phyloP scores from a whole-genome alignment of 37 sponge, comb jelly and placozoan species.

The Dysidea cf. avara region DNA sequence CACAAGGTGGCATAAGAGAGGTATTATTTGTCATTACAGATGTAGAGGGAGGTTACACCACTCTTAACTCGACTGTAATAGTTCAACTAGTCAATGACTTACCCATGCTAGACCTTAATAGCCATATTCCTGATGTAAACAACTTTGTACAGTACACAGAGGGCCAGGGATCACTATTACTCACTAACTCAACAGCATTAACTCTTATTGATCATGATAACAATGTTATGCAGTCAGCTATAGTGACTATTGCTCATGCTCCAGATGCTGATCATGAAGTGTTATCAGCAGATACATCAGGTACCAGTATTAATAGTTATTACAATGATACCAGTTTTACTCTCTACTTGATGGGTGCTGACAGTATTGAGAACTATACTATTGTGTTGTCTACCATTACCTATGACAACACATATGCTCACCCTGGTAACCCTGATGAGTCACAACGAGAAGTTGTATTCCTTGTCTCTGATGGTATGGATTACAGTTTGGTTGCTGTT shows the following conservation, averaged over 20 bases:
- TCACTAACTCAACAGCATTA: constrained; percentile 56
- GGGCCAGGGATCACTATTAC: constrained; percentile 60
- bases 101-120: constrained; percentile 81
- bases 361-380: constrained; percentile 50
- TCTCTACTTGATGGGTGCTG: constrained; percentile 62
- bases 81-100: constrained; percentile 74
- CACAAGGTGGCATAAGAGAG: constrained; percentile 49
- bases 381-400: constrained; percentile 63
- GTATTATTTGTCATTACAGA: constrained; percentile 72
- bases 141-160: constrained; percentile 77
- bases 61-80: constrained; percentile 36
- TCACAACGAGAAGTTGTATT: constrained; percentile 57
- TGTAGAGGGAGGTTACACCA: constrained; percentile 25
- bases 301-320: constrained; percentile 41
- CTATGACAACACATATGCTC: constrained; percentile 70
- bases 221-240: constrained; percentile 51
- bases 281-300: constrained; percentile 39
- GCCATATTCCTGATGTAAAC: constrained; percentile 45
- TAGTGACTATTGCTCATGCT: constrained; percentile 40
- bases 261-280: constrained; percentile 77
- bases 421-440: constrained; percentile 77
- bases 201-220: constrained; percentile 73
- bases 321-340: constrained; percentile 55
- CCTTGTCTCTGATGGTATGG: constrained; percentile 66
- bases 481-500: constrained; percentile 47